Percentiles rank a stretch among this genome's conserved stretches.
Conservation (phyloP, 1,140 invertebrate genomes). For the Thaumatotibia leucotreta region DNA sequence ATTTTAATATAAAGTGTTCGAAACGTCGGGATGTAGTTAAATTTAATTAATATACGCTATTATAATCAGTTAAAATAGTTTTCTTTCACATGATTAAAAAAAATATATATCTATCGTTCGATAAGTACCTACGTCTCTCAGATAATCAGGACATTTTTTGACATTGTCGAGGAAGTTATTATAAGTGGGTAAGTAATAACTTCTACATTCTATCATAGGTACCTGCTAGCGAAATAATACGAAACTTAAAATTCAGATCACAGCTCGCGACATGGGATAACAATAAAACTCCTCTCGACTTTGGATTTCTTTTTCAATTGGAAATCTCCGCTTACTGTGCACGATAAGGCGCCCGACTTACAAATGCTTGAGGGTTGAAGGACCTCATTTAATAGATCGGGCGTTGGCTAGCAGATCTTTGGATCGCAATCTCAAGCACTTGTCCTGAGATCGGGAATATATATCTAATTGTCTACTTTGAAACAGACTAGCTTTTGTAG, state of each 20-base stretch:
- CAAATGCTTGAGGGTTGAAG: conserved; percentile 13
- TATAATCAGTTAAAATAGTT: no score
- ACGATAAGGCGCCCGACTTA: conserved; percentile 5
- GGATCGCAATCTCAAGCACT: conserved; percentile 1
- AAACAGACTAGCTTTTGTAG: not conserved
- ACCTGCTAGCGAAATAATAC: not conserved
- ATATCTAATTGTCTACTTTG: not conserved
- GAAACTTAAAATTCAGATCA: not conserved
- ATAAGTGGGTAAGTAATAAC: no score
- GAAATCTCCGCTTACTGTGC: conserved; percentile 7
- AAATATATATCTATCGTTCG: no score
- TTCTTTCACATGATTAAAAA: no score
- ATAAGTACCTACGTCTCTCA: no score
- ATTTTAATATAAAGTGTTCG: no score
- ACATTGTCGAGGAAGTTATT: no score
- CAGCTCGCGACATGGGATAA: not conserved
- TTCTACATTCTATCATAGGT: not conserved
- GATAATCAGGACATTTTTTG: no score
- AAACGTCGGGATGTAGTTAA: no score
- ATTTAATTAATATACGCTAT: no score
- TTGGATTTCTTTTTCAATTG: conserved; percentile 9
- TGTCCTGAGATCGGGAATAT: not conserved
- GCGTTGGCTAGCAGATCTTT: conserved; percentile 9
- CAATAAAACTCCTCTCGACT: conserved; percentile 1
- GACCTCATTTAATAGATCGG: conserved; percentile 12